Conservation (phyloP, 2,888 invertebrate species). For the Plagodis dolabraria region DNA sequence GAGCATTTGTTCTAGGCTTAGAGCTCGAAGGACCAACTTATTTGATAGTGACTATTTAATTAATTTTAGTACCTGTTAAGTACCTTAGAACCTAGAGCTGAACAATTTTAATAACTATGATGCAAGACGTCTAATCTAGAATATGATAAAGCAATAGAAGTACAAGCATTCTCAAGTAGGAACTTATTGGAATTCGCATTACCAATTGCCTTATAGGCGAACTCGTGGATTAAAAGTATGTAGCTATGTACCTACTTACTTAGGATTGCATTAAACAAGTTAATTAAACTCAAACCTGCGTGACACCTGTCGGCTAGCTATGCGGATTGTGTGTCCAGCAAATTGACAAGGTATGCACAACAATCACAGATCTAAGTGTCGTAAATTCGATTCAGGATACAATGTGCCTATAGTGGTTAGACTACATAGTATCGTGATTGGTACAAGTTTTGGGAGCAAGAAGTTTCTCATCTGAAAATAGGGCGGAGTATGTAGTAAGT, state of each 20-base stretch:
- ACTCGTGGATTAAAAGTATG: not conserved
- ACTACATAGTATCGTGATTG: not conserved
- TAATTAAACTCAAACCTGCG: constrained; percentile 22
- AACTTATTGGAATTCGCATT: too few species aligned
- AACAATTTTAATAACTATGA: too few species aligned
- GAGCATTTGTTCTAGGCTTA: too few species aligned
- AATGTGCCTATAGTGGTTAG: not conserved
- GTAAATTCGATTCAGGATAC: constrained; percentile 16
- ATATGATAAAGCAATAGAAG: not conserved
- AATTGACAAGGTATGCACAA: constrained; percentile 8
- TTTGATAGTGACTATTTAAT: not conserved
- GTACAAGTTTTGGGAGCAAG: constrained; percentile 3
- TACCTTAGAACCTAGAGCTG: too few species aligned
- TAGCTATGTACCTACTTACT: not conserved
- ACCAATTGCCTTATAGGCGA: too few species aligned
- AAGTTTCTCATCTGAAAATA: constrained; percentile 10
- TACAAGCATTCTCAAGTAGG: not conserved
- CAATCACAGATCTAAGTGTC: constrained; percentile 20
- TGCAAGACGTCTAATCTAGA: not conserved
- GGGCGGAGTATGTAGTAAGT: not conserved
- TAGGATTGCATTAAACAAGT: constrained; percentile 5
- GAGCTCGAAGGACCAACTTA: not conserved
- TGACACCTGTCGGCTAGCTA: constrained; percentile 14
- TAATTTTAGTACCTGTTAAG: too few species aligned
- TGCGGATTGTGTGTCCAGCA: constrained; percentile 10